Base-by-base conservation (phyloP, 2,888 invertebrate genomes). In the Amiota communis region DNA sequence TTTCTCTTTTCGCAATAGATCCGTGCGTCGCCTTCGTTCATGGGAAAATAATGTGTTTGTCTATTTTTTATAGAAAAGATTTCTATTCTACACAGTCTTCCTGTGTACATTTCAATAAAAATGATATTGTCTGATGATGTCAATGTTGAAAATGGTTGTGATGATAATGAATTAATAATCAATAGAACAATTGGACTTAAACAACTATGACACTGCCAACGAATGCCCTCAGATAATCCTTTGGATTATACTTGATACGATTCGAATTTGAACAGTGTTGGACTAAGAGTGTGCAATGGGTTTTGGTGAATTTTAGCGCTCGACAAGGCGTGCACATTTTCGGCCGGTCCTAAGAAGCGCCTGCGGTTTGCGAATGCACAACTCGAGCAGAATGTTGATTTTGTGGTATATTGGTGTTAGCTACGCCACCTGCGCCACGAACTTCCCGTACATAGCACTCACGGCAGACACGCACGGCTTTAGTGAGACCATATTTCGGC, bases 401-500 rank as follows among this genome's bases (percentile, higher is more conserved):
- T 51, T 48, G 71, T 20, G 46, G 72, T 53, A 36, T 20, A 20
- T 23, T 23, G n/a, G 6, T 17, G 23, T 57, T 57, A 12, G 49
- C 20, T 53, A 17, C n/a, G 12, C 13, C 10, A 46, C 36, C 53
- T 72, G 75, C 65, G 2, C 74, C 76, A 47, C 81, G 83, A 48
- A 87, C 77, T 64, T 87, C 87, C 6, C 86, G 87, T 47, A 84
- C 82, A 76, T 86, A 90, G 74, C 90, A 90, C 8, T 88, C 86
- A n/a, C 89, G 87, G 90, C 98, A 98, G 53, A 98, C 98, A 56
- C 98, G 93, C 6, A 98, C 98, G 8, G 98, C 97, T 88, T 97
- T 97, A 80, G 94, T 91, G 86, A 97, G 95, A 1, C 98, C 98
- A 90, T 94, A 98, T 87, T 96, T 95, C 12, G 98, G 98, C 81